phyloP scores from a whole-genome alignment of 2,888 invertebrate genomes.

The Entomobrya proxima region DNA sequence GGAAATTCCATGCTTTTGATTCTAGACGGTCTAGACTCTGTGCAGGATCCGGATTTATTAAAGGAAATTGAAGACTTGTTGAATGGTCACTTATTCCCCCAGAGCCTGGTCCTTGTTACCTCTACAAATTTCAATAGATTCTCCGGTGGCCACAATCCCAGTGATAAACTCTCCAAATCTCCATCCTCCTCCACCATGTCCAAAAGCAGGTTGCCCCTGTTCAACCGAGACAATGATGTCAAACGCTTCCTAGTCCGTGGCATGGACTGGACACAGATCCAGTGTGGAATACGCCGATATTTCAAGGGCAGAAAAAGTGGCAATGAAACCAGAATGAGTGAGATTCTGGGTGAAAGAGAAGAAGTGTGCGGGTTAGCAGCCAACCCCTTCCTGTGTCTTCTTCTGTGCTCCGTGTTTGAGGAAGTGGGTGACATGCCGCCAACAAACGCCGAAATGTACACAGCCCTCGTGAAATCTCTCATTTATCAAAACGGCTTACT shows the following conservation, averaged over 20 bases:
- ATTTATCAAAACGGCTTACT: conserved; percentile 77
- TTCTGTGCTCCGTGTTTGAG: conserved; percentile 80
- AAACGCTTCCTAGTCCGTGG: conserved; percentile 71
- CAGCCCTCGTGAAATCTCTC: conserved; percentile 78
- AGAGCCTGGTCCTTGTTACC: conserved; percentile 80
- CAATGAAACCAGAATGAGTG: conserved; percentile 72
- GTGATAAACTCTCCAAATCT: conserved; percentile 74
- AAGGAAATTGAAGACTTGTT: conserved; percentile 79
- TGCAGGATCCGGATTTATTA: conserved; percentile 76
- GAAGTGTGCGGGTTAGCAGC: conserved; percentile 78
- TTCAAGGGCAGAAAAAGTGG: conserved; percentile 74
- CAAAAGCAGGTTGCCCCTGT: conserved; percentile 22
- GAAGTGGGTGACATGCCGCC: conserved; percentile 78
- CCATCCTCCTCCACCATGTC: conserved; percentile 57
- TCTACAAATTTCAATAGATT: conserved; percentile 76
- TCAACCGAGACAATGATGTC: conserved; percentile 42
- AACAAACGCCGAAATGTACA: conserved; percentile 78
- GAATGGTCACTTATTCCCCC: conserved; percentile 80
- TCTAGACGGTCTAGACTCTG: conserved; percentile 80
- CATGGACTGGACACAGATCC: conserved; percentile 75
- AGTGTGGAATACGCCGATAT: conserved; percentile 71
- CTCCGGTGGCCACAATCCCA: conserved; percentile 72
- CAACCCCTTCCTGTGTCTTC: conserved; percentile 80
- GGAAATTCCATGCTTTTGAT: conserved; percentile 78
- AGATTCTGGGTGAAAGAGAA: conserved; percentile 74